Conservation (phyloP, 2,113 vertebrate species). For the Halichoerus grypus region DNA sequence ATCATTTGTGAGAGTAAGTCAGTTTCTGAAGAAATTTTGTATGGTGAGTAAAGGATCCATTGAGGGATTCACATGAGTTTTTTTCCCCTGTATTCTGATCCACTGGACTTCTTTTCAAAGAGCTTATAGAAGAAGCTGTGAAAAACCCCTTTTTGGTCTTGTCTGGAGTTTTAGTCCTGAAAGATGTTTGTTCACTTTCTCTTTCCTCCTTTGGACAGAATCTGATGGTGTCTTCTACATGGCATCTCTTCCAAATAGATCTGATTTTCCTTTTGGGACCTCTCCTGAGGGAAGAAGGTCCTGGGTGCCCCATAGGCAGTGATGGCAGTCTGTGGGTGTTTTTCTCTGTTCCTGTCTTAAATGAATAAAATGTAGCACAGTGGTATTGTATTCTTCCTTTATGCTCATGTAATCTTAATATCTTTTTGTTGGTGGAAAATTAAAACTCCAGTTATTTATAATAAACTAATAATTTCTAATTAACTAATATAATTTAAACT, state of each 20-base stretch:
- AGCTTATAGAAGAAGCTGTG: not conserved
- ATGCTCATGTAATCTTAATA: not conserved
- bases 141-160: not conserved
- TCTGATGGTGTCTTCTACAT: not conserved
- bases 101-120: constrained; percentile 75
- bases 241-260: constrained; percentile 84
- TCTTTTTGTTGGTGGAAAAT: not conserved
- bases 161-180: not conserved
- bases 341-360: not conserved
- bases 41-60: constrained; percentile 86
- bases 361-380: not conserved
- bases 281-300: constrained; percentile 86
- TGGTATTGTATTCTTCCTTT: not conserved
- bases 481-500: not conserved
- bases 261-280: constrained; percentile 85
- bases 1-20: constrained; percentile 85
- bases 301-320: constrained; percentile 86
- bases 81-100: constrained; percentile 89
- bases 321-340: not conserved
- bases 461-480: not conserved
- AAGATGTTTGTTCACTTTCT: not conserved
- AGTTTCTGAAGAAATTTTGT: constrained; percentile 86
- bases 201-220: not conserved
- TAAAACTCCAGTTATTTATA: not conserved
- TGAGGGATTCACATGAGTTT: constrained; percentile 86